Evolutionary conservation across 2,113 vertebrate species (phyloP).

Genomic region (Gracilinanus agilis): DNA sequence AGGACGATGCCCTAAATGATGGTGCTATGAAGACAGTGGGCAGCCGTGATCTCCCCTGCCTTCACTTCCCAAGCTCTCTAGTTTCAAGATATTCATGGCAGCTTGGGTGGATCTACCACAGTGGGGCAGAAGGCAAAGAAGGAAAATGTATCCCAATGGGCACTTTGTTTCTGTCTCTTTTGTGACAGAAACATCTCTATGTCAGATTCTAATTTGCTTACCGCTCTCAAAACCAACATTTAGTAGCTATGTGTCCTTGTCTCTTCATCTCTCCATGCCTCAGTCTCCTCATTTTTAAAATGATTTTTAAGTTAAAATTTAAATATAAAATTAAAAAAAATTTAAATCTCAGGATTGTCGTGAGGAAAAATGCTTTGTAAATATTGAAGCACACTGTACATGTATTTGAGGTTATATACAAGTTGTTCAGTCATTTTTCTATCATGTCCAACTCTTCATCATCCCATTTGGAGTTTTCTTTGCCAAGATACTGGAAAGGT

Average conservation of each 20-base stretch:
- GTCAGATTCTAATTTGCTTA: not conserved
- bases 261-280: not conserved
- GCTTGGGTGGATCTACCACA: not conserved
- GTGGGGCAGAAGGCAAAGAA: not conserved
- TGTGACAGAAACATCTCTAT: not conserved
- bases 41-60: not conserved
- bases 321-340: no score
- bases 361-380: not conserved
- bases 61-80: not conserved
- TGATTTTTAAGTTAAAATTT: no score
- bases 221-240: not conserved
- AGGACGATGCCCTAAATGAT: not conserved
- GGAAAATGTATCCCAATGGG: not conserved
- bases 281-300: not conserved
- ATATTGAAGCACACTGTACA: not conserved
- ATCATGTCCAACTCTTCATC: no score
- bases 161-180: not conserved
- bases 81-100: not conserved
- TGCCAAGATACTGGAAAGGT: no score
- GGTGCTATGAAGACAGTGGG: not conserved
- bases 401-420: not conserved
- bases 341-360: not conserved
- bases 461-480: no score
- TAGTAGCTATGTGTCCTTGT: not conserved
- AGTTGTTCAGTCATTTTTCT: no score